Conservation (phyloP, 2,113 vertebrate species). For the Tragelaphus strepsiceros region DNA sequence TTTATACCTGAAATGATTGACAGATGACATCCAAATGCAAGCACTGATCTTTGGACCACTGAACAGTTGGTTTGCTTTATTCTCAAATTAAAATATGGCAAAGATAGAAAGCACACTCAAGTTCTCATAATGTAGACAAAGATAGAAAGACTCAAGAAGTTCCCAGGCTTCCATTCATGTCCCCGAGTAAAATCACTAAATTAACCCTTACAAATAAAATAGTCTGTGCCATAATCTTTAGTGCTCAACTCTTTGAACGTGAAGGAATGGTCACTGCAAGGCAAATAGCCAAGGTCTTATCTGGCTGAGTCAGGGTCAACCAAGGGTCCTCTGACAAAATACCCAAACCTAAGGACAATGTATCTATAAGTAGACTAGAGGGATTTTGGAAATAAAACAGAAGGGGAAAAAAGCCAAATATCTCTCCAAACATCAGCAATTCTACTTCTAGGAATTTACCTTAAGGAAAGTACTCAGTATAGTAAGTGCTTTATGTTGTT, state of each 20-base stretch:
- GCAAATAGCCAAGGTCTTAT: neutral
- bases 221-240: neutral
- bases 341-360: neutral
- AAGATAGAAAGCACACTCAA: neutral
- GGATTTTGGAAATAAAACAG: neutral
- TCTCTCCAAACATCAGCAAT: neutral
- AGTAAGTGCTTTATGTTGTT: neutral
- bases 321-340: neutral
- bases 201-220: neutral
- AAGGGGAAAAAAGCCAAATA: neutral
- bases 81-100: neutral
- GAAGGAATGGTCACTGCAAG: neutral
- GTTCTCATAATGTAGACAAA: neutral
- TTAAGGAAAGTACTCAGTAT: neutral
- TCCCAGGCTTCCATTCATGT: neutral
- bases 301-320: neutral
- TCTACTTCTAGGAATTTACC: neutral
- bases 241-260: neutral
- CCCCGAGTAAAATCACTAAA: neutral
- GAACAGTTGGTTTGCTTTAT: neutral
- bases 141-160: neutral
- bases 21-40: neutral
- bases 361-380: neutral
- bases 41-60: neutral
- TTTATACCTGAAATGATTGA: neutral